A percentile compares a stretch with the other conserved stretches of the same genome.
These are phyloP conservation scores for Pollachius pollachius DNA, from an alignment of 2,113 vertebrate species.

Conservation along the genomic window DNA sequence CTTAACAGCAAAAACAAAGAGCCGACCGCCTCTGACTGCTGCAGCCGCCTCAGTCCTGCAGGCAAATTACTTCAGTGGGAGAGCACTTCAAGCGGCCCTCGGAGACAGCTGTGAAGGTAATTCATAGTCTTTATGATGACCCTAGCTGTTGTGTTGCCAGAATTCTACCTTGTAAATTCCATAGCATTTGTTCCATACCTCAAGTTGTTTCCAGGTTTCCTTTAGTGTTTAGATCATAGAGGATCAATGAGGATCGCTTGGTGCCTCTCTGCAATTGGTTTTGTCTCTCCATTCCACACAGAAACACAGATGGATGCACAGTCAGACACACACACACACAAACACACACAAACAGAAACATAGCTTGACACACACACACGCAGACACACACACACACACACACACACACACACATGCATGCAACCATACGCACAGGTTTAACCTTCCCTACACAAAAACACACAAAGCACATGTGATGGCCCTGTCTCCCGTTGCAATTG, in stretches of 20 bases:
- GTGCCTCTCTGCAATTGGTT: constrained; percentile 5
- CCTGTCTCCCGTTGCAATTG: not conserved
- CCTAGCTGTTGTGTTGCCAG: constrained; percentile 54
- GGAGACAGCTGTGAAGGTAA: constrained; percentile 63
- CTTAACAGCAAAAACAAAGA: constrained; percentile 52
- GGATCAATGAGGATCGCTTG: constrained; percentile 42
- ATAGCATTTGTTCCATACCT: constrained; percentile 38
- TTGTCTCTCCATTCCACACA: constrained; percentile 9
- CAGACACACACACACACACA: not conserved
- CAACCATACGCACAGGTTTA: too few relatives aligned
- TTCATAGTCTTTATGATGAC: constrained; percentile 64
- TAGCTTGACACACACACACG: not conserved
- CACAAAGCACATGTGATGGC: not conserved
- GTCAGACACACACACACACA: not conserved
- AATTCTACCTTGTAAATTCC: constrained; percentile 63
- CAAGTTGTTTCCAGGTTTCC: constrained; percentile 30
- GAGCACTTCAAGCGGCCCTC: constrained; percentile 68
- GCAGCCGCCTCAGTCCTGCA: constrained; percentile 56
- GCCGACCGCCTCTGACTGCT: constrained; percentile 36
- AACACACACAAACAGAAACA: too few relatives aligned
- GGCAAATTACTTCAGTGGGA: constrained; percentile 74
- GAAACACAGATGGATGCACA: not conserved
- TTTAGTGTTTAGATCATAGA: constrained; percentile 40
- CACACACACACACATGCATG: too few relatives aligned
- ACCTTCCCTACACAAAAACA: not conserved